Evolutionary conservation across 2,888 invertebrate genomes (phyloP).

Genomic region (Drosophila kanekoi): DNA sequence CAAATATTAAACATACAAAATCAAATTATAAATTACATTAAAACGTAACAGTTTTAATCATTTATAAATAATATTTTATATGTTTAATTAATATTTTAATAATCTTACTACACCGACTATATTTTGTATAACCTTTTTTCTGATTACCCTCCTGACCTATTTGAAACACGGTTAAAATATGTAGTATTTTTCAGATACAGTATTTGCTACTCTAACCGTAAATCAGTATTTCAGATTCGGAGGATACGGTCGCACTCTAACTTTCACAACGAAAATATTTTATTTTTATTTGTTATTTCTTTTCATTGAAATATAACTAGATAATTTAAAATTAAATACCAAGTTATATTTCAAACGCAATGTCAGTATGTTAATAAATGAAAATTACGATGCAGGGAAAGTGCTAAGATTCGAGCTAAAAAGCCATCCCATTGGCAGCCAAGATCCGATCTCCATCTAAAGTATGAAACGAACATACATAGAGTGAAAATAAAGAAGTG

Average conservation of each 20-base stretch:
- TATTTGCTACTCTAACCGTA: background rate
- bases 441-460: slow-evolving; percentile 57
- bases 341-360: slow-evolving; percentile 16
- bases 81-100: no score
- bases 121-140: background rate
- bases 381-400: slow-evolving; percentile 6
- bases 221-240: slow-evolving; percentile 40
- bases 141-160: background rate
- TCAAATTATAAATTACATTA: no score
- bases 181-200: slow-evolving; percentile 25
- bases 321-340: slow-evolving; percentile 25
- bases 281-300: slow-evolving; percentile 59
- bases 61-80: no score
- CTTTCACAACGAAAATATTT: slow-evolving; percentile 59
- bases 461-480: slow-evolving; percentile 57
- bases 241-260: slow-evolving; percentile 44
- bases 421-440: slow-evolving; percentile 29
- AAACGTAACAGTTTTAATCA: no score
- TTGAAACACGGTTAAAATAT: background rate
- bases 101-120: no score
- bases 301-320: slow-evolving; percentile 36
- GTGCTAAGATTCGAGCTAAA: slow-evolving; percentile 13
- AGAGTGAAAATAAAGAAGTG: slow-evolving; percentile 64
- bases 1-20: no score
- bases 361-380: slow-evolving; percentile 23